These are phyloP conservation scores for Holacanthella duospinosa DNA, from an alignment of 2,888 invertebrate species.

Conservation along the genomic window DNA sequence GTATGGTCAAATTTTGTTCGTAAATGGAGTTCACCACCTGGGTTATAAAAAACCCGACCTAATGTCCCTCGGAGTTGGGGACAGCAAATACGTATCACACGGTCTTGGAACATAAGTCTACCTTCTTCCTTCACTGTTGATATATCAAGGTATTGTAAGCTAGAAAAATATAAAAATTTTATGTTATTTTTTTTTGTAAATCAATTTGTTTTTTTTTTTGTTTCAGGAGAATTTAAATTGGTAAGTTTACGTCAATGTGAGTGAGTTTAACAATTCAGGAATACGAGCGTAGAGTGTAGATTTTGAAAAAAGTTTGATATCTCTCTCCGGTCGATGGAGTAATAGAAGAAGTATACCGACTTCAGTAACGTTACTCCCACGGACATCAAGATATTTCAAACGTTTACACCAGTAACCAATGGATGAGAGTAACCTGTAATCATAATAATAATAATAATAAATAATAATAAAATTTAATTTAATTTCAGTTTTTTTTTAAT, in stretches of 20 bases:
- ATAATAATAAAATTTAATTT: too few species aligned
- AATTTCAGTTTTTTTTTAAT: too few species aligned
- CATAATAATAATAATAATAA: neutral
- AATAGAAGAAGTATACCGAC: conserved; percentile 21
- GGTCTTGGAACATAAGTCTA: neutral
- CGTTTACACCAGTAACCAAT: conserved; percentile 22
- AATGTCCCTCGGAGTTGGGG: neutral
- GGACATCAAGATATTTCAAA: conserved; percentile 28
- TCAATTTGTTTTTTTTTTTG: neutral
- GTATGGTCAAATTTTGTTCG: neutral
- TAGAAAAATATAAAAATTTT: neutral
- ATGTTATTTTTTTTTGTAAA: neutral
- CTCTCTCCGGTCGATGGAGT: conserved; percentile 13
- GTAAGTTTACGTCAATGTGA: conserved; percentile 5
- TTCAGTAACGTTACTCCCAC: conserved; percentile 22
- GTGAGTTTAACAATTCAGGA: conserved; percentile 7
- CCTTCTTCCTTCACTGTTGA: neutral
- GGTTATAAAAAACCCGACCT: neutral
- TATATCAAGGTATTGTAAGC: conserved; percentile 4
- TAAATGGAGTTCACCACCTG: neutral
- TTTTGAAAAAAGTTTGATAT: neutral
- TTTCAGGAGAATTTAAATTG: too few species aligned
- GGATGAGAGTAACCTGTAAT: conserved; percentile 14
- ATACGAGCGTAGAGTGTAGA: neutral
- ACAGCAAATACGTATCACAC: neutral